Base-by-base conservation (phyloP, 2,113 vertebrate species). In the Herpetotheres cachinnans region DNA sequence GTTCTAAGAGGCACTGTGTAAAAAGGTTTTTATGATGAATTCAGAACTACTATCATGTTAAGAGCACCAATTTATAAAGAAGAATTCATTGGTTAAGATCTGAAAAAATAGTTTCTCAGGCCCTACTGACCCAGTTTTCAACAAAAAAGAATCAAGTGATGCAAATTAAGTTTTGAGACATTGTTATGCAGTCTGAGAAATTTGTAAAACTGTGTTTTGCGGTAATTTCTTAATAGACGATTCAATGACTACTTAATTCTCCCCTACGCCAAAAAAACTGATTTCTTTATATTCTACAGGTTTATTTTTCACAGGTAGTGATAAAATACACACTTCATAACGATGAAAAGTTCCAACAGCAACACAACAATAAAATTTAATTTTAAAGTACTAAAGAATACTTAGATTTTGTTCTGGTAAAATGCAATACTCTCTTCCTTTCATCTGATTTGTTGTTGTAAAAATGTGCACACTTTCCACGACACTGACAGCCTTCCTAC, bases 11-110 rank as follows among this genome's bases (percentile, higher is more conserved):
- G 98, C 97, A 98, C 97, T 98, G 97, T 97, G 98, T 98, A 98
- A 99, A 98, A 98, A 98, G 98, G 97, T 97, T 98, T 98, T 98
- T 98, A 98, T 98, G 98, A 98, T 98, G 97, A 98, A 98, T 99
- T 99, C 98, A 98, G 97, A 98, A 98, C 98, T 97, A 98, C 98
- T 98, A 98, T 99, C 99, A 98, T 98, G 98, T 98, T 98, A 98
- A 98, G 98, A 98, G 98, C 98, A 98, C 98, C 98, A 98, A 98
- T 98, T 99, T 99, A 98, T 98, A 98, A 98, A 98, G 98, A 98
- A 98, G 98, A 98, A 98, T 98, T 98, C 98, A 98, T 97, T 97
- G 97, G 98, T 98, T 98, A 98, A 98, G 98, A 98, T 98, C 97
- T 98, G 97, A 98, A 98, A 99, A 98, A 99, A 99, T 98, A 97